Evolutionary conservation across 2,888 invertebrate genomes (phyloP).

Genomic region (Gastracanthus pulcherrimus): DNA sequence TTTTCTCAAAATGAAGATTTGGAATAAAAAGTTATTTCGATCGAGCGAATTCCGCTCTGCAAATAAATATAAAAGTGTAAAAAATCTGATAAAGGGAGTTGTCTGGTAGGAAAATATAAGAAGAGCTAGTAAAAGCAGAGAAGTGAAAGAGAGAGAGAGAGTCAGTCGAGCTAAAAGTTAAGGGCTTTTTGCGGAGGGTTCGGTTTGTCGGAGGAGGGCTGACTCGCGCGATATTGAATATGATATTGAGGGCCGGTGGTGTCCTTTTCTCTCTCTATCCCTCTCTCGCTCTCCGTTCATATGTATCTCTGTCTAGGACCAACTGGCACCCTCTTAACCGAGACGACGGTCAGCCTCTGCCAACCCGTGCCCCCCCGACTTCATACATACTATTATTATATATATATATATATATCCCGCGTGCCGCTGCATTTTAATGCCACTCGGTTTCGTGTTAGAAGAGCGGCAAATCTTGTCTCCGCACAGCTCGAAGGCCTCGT

Average conservation of each 20-base stretch:
- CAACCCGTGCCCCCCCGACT: no score
- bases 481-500: not conserved
- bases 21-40: no score
- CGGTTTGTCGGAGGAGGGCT: conserved; percentile 27
- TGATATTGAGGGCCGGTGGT: conserved; percentile 6
- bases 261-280: not conserved
- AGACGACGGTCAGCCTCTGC: conserved; percentile 41
- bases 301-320: conserved; percentile 20
- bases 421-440: conserved; percentile 23
- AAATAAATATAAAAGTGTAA: no score
- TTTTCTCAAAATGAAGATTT: no score
- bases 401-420: not conserved
- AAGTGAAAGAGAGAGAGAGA: not conserved
- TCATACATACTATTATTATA: conserved; percentile 45
- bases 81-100: not conserved
- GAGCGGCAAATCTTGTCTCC: conserved; percentile 19
- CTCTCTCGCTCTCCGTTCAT: not conserved
- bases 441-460: conserved; percentile 22
- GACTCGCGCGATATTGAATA: conserved; percentile 51
- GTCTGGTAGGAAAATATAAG: not conserved
- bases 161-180: conserved; percentile 29
- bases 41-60: no score
- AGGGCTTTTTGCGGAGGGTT: conserved; percentile 46
- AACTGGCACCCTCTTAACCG: conserved; percentile 54
- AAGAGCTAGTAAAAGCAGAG: not conserved